Evolutionary conservation across 2,797 vertebrate genomes (phyloP).

Genomic region (Rachycentron canadum): DNA sequence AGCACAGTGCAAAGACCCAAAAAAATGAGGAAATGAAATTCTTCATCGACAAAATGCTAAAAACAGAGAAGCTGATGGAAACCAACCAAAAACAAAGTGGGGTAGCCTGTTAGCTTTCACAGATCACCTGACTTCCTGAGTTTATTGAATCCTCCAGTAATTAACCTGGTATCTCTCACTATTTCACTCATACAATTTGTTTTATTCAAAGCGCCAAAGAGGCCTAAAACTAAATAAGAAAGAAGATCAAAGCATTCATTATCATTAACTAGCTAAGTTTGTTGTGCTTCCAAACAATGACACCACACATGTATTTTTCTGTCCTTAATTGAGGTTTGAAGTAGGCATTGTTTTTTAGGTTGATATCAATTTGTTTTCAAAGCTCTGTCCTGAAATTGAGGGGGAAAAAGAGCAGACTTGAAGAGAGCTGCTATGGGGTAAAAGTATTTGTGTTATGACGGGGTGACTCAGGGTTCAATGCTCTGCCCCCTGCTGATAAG

Average conservation of each 20-base stretch:
- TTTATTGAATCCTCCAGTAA: constrained; percentile 25
- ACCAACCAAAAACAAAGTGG: constrained; percentile 35
- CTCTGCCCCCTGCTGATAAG: constrained; percentile 64
- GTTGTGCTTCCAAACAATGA: constrained; percentile 14
- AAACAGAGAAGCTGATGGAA: constrained; percentile 39
- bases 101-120: constrained; percentile 33
- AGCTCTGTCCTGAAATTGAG: constrained; percentile 13
- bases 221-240: background rate
- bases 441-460: constrained; percentile 71
- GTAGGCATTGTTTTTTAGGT: background rate
- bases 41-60: constrained; percentile 25
- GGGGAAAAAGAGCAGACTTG: constrained; percentile 17
- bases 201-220: constrained; percentile 12
- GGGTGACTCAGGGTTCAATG: constrained; percentile 79
- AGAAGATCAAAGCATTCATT: background rate
- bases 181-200: constrained; percentile 3
- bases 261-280: background rate
- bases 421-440: constrained; percentile 43
- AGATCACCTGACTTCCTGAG: constrained; percentile 70
- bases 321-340: background rate
- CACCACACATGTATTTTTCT: constrained; percentile 19
- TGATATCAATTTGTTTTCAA: background rate
- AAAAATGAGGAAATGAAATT: constrained; percentile 32
- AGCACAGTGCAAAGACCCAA: constrained; percentile 63
- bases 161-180: constrained; percentile 7